Percentiles rank a stretch among this genome's conserved stretches.
phyloP scores from a whole-genome alignment of 2,888 invertebrate species.

The Stictocephala bisonia region DNA sequence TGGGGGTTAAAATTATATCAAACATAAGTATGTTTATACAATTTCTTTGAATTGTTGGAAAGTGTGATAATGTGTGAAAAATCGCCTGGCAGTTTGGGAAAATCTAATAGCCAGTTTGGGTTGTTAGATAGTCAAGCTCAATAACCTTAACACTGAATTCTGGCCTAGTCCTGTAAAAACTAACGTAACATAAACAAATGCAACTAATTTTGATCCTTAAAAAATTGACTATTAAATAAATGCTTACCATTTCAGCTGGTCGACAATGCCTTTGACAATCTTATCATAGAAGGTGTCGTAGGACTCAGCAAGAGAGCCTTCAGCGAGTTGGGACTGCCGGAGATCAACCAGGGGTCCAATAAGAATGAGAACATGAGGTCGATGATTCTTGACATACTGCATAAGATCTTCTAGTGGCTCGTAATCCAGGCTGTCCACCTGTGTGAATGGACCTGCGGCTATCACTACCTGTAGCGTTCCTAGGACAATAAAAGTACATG shows the following conservation, averaged over 20 bases:
- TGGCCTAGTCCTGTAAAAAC: too few relatives aligned
- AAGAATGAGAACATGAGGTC: slow-evolving; percentile 84
- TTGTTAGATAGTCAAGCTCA: too few relatives aligned
- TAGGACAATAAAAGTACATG: slow-evolving; percentile 57
- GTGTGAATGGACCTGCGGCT: slow-evolving; percentile 87
- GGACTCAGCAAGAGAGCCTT: slow-evolving; percentile 73
- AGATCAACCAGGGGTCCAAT: slow-evolving; percentile 88
- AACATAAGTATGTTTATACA: too few relatives aligned
- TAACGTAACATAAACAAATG: too few relatives aligned
- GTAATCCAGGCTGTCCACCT: slow-evolving; percentile 79
- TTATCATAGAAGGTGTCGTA: slow-evolving; percentile 81
- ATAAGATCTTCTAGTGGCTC: slow-evolving; percentile 86
- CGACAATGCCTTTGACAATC: slow-evolving; percentile 74
- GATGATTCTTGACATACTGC: slow-evolving; percentile 72
- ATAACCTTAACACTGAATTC: too few relatives aligned
- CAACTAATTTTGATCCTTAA: too few relatives aligned
- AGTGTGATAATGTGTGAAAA: too few relatives aligned
- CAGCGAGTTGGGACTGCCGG: slow-evolving; percentile 72
- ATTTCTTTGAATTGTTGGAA: too few relatives aligned
- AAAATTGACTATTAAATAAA: too few relatives aligned
- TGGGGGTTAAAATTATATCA: too few relatives aligned
- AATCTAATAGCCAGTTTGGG: too few relatives aligned
- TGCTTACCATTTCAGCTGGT: slow-evolving; percentile 48
- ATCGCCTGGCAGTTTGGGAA: too few relatives aligned
- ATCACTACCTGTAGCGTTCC: slow-evolving; percentile 76